phyloP scores from a whole-genome alignment of 2,797 vertebrate species.

The Simalia tracyae region DNA sequence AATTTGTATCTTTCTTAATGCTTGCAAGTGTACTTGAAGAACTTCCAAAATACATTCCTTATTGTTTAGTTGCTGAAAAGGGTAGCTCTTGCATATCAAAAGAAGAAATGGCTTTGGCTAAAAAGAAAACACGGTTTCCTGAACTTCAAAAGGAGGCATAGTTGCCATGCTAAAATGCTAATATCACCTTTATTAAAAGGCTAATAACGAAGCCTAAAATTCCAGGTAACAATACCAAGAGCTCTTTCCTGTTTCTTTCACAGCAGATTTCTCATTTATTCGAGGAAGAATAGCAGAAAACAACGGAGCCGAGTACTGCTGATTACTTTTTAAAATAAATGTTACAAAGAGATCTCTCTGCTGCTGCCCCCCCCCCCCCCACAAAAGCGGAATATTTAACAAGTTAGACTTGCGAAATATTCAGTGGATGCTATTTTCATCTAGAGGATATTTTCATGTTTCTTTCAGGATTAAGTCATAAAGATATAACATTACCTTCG shows the following conservation, averaged over 20 bases:
- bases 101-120: no score
- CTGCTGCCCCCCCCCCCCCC: not conserved
- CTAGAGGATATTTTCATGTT: not conserved
- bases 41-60: no score
- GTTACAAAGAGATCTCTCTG: not conserved
- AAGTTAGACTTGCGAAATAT: not conserved
- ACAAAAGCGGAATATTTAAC: not conserved
- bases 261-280: not conserved
- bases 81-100: no score
- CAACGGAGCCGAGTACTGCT: not conserved
- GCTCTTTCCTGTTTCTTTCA: not conserved
- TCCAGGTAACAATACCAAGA: not conserved
- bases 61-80: no score
- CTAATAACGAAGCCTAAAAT: no score
- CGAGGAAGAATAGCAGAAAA: not conserved
- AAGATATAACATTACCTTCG: not conserved
- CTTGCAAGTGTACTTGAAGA: no score
- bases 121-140: no score
- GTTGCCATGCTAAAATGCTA: no score
- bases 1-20: no score
- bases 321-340: not conserved
- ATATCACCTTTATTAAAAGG: no score
- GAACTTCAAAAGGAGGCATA: no score
- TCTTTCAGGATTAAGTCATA: not conserved
- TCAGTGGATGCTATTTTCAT: not conserved